phyloP scores from a whole-genome alignment of 2,797 vertebrate species.

The Tenualosa thibaudeaui region DNA sequence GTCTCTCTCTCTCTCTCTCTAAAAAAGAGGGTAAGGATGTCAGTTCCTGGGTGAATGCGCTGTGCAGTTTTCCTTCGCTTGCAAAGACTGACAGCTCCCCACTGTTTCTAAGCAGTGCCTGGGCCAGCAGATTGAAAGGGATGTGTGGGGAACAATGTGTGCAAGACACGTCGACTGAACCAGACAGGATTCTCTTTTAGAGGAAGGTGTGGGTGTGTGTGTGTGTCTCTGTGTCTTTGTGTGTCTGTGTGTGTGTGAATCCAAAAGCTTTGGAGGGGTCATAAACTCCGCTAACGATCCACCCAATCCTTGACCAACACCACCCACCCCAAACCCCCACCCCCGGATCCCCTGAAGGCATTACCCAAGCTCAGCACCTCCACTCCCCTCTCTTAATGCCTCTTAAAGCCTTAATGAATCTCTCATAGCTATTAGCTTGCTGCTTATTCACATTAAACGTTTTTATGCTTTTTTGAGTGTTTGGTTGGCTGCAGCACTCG shows the following conservation, averaged over 20 bases:
- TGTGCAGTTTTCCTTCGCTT: background rate
- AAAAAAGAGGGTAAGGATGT: background rate
- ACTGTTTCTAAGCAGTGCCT: slow-evolving; percentile 7
- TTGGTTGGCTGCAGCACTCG: background rate
- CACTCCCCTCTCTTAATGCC: background rate
- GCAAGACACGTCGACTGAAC: background rate
- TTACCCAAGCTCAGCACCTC: background rate
- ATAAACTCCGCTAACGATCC: background rate
- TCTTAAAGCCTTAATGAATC: background rate
- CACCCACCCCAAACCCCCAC: background rate
- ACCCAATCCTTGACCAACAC: background rate
- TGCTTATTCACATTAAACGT: background rate
- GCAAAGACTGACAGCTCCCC: background rate
- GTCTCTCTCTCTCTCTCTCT: background rate
- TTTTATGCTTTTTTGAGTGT: background rate
- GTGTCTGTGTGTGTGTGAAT: background rate
- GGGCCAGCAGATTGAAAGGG: background rate
- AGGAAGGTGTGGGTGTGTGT: background rate
- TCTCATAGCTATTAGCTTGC: background rate
- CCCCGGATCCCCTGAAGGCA: background rate
- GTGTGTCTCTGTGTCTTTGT: background rate
- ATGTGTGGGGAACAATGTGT: background rate
- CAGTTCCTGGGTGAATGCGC: slow-evolving; percentile 7
- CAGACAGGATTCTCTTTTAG: background rate
- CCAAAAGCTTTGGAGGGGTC: background rate